These are phyloP conservation scores for Ptilorrhoa leucosticta DNA, from an alignment of 2,113 vertebrate genomes.

Conservation along the genomic window DNA sequence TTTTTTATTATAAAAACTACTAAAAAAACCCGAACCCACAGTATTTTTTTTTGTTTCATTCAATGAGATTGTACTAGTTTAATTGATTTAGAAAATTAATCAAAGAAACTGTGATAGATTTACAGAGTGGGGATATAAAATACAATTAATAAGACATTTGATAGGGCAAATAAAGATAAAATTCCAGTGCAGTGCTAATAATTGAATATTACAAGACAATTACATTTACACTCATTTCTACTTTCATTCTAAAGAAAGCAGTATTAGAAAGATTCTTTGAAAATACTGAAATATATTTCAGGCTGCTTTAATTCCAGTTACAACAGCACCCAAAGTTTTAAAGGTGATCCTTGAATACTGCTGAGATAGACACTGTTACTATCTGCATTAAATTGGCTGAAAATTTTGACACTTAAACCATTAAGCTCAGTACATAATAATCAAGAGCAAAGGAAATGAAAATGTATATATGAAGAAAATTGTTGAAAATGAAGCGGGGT, in stretches of 20 bases:
- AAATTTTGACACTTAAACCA: not conserved
- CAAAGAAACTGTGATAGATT: slow-evolving; percentile 18
- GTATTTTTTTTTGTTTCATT: not conserved
- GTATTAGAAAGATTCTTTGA: not conserved
- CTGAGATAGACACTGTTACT: not conserved
- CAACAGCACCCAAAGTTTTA: not conserved
- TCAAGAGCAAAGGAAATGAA: not conserved
- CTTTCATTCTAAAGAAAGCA: not conserved
- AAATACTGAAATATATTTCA: not conserved
- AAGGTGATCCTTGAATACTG: not conserved
- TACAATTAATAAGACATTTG: slow-evolving; percentile 33
- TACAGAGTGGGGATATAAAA: slow-evolving; percentile 6
- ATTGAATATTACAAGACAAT: slow-evolving; percentile 25
- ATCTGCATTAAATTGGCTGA: not conserved
- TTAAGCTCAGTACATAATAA: not conserved
- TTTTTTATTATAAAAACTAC: not conserved
- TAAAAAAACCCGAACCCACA: not conserved
- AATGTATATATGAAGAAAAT: not conserved
- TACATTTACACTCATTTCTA: not conserved
- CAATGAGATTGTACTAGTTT: not conserved
- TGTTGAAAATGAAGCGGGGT: not conserved
- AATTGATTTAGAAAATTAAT: slow-evolving; percentile 33
- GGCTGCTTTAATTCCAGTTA: not conserved
- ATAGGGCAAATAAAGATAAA: slow-evolving; percentile 56
- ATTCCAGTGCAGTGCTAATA: slow-evolving; percentile 14